These are phyloP conservation scores for Augochlorella aurata DNA, from an alignment of 2,888 invertebrate species.

Conservation along the genomic window DNA sequence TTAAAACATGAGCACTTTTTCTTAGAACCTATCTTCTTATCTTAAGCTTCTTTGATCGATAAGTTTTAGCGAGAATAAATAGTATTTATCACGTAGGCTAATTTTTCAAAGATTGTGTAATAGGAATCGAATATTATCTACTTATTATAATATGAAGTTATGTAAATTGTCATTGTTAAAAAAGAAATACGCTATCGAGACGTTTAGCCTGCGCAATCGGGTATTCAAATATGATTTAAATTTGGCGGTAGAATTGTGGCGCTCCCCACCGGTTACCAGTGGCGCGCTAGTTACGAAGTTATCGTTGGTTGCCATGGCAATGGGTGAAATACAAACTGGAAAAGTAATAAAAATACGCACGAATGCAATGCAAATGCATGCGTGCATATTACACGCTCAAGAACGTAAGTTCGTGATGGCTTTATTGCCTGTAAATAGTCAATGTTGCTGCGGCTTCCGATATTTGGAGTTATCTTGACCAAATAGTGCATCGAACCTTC, in stretches of 20 bases:
- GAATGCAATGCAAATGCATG: background rate
- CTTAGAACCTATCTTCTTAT: background rate
- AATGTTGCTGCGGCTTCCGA: background rate
- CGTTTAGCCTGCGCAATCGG: background rate
- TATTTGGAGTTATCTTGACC: slow-evolving; percentile 8
- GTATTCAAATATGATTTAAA: background rate
- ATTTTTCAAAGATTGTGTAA: too few species aligned
- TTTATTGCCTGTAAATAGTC: background rate
- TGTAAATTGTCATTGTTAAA: background rate
- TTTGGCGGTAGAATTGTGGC: background rate
- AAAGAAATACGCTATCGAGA: background rate
- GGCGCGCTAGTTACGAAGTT: background rate
- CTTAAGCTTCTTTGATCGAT: background rate
- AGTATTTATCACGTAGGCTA: too few species aligned
- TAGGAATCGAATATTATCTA: too few species aligned
- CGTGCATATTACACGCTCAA: background rate
- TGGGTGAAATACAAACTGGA: slow-evolving; percentile 19
- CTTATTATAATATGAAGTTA: too few species aligned
- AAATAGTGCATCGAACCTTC: background rate
- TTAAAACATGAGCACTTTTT: background rate
- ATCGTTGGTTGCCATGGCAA: slow-evolving; percentile 38
- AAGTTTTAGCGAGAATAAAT: background rate
- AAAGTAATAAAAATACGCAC: slow-evolving; percentile 25
- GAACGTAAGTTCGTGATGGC: background rate
- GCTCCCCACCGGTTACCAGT: background rate